Base-by-base conservation (phyloP, 2,888 invertebrate genomes). In the Meloe dianella region DNA sequence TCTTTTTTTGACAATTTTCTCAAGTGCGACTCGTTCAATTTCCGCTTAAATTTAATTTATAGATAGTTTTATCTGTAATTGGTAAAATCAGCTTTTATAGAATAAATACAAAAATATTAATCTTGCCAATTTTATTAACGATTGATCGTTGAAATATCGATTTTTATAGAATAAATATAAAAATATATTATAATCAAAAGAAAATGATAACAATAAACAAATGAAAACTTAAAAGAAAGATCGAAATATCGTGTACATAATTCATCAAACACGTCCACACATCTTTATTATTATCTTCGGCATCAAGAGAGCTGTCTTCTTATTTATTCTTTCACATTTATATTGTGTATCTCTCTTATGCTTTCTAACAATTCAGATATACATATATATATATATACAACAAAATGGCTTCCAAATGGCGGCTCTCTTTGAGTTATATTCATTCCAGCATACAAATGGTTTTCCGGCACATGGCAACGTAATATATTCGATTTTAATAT, bases 371-470 rank as follows among this genome's bases (percentile, higher is more conserved):
- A 22, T 22, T 3, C 22, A 51, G 47, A 20, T 47, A 8, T n/a
- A n/a, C n/a, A n/a, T n/a, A n/a, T n/a, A 41, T 41, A 8, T 32
- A 41, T 51, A 51, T 22, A 68, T 67, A 66, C 68, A 73, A 75
- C 76, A 77, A 76, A 77, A 77, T 77, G 77, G 75, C 76, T 61
- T 73, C 75, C 73, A 74, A 47, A 71, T 71, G 73, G 73, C 76
- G 76, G 77, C 66, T 65, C 72, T 67, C 75, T 77, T 77, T 77
- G 77, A 69, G 61, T 61, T 69, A 66, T 71, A 75, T 75, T 75
- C 74, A 71, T 74, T 70, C 8, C 22, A 22, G 64, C 68, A 73
- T 70, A 71, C 71, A 75, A 75, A 74, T 74, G 71, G 72, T 71
- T 75, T 73, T 74, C 71, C 71, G 69, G 72, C 66, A 73, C 71